Conservation (phyloP, 2,888 invertebrate genomes). For the Cylloceria caligata region DNA sequence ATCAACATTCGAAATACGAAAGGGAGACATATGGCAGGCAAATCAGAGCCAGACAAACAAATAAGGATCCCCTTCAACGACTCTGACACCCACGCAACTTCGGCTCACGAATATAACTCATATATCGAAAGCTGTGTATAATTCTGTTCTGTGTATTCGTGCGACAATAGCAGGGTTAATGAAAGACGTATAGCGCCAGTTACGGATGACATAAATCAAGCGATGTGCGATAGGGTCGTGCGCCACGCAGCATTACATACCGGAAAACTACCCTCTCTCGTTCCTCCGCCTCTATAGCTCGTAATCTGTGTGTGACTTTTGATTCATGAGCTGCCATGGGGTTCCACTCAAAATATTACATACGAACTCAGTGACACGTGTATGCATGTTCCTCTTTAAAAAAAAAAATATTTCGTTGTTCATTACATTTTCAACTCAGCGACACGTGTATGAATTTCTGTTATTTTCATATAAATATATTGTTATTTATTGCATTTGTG, state of each 20-base stretch:
- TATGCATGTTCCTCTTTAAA: too few species aligned
- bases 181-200: slow-evolving; percentile 79
- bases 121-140: slow-evolving; percentile 49
- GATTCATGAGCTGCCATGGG: slow-evolving; percentile 20
- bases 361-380: slow-evolving; percentile 16
- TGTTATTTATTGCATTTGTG: background rate
- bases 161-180: slow-evolving; percentile 78
- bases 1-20: slow-evolving; percentile 11
- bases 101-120: background rate
- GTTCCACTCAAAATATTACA: slow-evolving; percentile 20
- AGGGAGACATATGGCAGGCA: slow-evolving; percentile 75
- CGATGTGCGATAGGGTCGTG: slow-evolving; percentile 30
- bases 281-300: slow-evolving; percentile 34
- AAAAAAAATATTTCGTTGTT: too few species aligned
- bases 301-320: slow-evolving; percentile 56
- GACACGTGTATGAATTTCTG: background rate
- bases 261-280: slow-evolving; percentile 38
- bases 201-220: slow-evolving; percentile 78
- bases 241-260: slow-evolving; percentile 37
- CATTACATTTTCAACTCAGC: too few species aligned
- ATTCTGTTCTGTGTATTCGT: slow-evolving; percentile 57
- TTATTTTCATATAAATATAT: too few species aligned
- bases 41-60: slow-evolving; percentile 75
- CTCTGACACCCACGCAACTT: slow-evolving; percentile 4
- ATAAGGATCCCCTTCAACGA: slow-evolving; percentile 63